Conservation (phyloP, 2,797 vertebrate species). For the Anolis apletophallus region DNA sequence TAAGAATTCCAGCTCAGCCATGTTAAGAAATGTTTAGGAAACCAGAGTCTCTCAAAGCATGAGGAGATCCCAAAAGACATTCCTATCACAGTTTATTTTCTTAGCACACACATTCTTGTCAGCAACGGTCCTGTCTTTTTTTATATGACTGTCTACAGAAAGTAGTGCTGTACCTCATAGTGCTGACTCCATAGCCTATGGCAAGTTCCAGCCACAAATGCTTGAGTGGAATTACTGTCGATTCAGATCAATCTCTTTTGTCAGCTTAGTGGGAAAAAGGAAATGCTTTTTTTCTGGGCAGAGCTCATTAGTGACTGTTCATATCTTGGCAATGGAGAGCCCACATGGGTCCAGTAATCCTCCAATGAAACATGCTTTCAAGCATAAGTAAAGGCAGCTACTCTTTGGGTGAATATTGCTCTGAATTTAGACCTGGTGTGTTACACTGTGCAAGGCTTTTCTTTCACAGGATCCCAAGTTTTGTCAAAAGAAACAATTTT, state of each 20-base stretch:
- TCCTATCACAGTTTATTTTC: neutral
- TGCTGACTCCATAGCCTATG: neutral
- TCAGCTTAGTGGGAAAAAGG: neutral
- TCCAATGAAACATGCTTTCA: neutral
- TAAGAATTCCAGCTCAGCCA: neutral
- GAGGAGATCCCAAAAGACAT: neutral
- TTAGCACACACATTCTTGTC: no score
- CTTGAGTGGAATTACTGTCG: neutral
- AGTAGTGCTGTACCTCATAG: neutral
- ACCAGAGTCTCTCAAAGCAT: neutral
- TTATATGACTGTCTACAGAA: neutral
- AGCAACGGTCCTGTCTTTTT: neutral
- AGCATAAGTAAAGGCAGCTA: neutral
- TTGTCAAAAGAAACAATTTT: neutral
- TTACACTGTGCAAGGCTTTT: neutral
- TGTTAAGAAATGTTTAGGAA: neutral
- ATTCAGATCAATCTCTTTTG: slow-evolving; percentile 4
- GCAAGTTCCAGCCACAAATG: neutral
- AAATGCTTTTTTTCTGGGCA: neutral
- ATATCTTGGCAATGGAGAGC: neutral
- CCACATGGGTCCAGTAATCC: neutral
- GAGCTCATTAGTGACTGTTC: slow-evolving; percentile 14
- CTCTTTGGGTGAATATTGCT: neutral
- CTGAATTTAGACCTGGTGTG: neutral
- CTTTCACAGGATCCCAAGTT: neutral